Percentiles rank a stretch among this genome's conserved stretches.
phyloP scores from a whole-genome alignment of 1,140 invertebrate species.

The Drosophila sp. region DNA sequence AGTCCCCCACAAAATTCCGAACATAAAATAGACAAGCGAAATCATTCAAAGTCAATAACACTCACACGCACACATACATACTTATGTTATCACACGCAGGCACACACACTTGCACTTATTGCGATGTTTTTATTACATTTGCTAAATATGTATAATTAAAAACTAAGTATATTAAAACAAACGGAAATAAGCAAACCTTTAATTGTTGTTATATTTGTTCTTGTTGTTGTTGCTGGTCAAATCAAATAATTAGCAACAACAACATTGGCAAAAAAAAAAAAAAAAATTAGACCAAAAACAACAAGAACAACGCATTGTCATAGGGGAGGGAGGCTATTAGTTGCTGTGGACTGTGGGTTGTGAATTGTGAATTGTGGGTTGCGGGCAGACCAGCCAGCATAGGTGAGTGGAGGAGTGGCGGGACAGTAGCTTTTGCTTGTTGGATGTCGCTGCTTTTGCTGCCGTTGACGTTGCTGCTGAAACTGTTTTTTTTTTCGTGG shows the following conservation, averaged over 20 bases:
- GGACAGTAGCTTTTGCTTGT: constrained; percentile 34
- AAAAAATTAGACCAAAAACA: no score
- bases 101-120: constrained; percentile 6
- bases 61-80: background rate
- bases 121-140: constrained; percentile 39
- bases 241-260: constrained; percentile 38
- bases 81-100: background rate
- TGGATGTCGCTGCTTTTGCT: constrained; percentile 37
- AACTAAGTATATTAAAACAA: constrained; percentile 1
- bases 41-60: constrained; percentile 46
- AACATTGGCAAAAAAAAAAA: background rate
- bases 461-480: constrained; percentile 12
- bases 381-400: background rate
- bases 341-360: constrained; percentile 1
- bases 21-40: constrained; percentile 40
- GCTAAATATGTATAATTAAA: constrained; percentile 21
- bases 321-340: background rate
- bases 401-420: constrained; percentile 6
- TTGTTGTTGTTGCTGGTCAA: constrained; percentile 14
- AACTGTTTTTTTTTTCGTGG: constrained; percentile 57
- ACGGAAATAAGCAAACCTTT: constrained; percentile 31
- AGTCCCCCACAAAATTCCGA: constrained; percentile 17
- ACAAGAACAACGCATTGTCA: constrained; percentile 15
- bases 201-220: no score
- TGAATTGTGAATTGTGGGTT: background rate